phyloP scores from a whole-genome alignment of 1,140 invertebrate genomes.

The Asobara japonica region DNA sequence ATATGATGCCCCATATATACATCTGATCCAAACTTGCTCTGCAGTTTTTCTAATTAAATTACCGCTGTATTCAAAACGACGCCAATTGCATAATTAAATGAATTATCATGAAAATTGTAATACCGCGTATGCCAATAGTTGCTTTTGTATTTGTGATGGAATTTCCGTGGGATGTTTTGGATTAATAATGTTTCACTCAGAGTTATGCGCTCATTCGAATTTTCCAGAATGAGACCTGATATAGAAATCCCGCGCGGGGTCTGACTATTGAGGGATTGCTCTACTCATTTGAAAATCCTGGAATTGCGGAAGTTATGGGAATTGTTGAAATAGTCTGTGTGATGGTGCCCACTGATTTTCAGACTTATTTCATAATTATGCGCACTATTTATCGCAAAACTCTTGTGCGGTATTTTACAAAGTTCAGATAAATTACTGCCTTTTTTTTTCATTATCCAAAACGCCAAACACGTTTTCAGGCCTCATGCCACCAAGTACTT shows the following conservation, averaged over 20 bases:
- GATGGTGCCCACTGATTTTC: neutral
- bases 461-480: too few species aligned
- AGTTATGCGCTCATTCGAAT: neutral
- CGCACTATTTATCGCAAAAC: too few species aligned
- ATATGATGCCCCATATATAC: too few species aligned
- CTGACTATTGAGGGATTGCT: neutral
- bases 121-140: neutral
- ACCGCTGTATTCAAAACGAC: neutral
- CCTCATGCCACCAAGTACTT: too few species aligned
- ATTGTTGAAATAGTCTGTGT: neutral
- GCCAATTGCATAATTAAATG: neutral
- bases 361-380: neutral
- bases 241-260: neutral
- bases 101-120: neutral
- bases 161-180: neutral
- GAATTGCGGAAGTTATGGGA: neutral
- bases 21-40: conserved; percentile 10
- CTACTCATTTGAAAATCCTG: neutral
- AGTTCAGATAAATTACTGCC: too few species aligned
- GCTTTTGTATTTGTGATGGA: neutral
- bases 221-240: neutral
- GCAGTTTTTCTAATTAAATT: conserved; percentile 34
- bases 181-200: neutral
- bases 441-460: too few species aligned
- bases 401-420: too few species aligned